Base-by-base conservation (phyloP, 2,113 vertebrate genomes). In the Columba livia region DNA sequence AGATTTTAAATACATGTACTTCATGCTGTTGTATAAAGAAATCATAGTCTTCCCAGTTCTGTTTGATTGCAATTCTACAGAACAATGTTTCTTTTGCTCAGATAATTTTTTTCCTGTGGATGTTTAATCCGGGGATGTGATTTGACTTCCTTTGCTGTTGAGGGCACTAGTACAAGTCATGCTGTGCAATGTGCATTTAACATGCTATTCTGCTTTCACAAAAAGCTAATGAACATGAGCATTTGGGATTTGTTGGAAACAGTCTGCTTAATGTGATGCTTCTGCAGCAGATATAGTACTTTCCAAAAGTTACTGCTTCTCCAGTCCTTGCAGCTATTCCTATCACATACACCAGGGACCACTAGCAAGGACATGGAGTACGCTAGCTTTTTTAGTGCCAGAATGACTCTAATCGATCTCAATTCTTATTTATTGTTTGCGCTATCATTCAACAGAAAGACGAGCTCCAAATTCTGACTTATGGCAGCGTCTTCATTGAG, bases 221-320 rank as follows among this genome's bases (percentile, higher is more conserved):
- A 89, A 92, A 88, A 86, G 32, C 18, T 91, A 90, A 92, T 92
- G 89, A 95, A 79, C 75, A 8, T 3, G 54, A 95, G 48, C 85
- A 40, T 85, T 95, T 95, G 90, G 85, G 86, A 89, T 88, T 95
- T 94, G n/a, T 54, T 91, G 73, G 79, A 94, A 94, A 88, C 92
- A 74, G 40, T 94, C 95, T 84, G 15, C 81, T 95, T 96, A 94
- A 96, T 94, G 84, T 54, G 82, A 56, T 91, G 40, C 74, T 92
- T 86, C 83, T 93, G 92, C 28, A 66, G 88, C 84, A 92, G 90
- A 95, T 29, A 83, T 0, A 79, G 75, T 77, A 58, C 84, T 85
- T 94, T 79, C 70, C 60, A 88, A 83, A 96, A 94, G 92, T 95
- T 92, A 84, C 92, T 92, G 81, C 94, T 92, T 85, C 90, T 88